Base-by-base conservation (phyloP, 2,113 vertebrate species). In the Empidonax traillii region DNA sequence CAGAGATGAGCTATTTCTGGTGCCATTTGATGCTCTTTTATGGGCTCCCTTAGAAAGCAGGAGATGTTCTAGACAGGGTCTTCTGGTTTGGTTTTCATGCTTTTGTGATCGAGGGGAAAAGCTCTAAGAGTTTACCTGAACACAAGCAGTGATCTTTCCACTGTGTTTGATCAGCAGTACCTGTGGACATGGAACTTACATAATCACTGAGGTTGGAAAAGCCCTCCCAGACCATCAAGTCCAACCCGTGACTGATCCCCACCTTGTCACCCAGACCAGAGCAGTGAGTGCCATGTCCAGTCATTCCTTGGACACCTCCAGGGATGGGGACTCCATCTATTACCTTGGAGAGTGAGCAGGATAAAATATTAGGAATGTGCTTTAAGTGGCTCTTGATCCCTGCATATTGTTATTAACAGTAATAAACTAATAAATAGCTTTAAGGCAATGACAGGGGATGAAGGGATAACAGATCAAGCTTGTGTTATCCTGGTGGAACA, bases 201-300 rank as follows among this genome's bases (percentile, higher is more conserved):
- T 21, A 28, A 16, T 16, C 25, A 31, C 6, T 51, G 47, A 20
- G 55, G 35, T 0, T 55, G 56, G 35, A 33, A 63, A 49, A 77
- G 56, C 12, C 30, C 47, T 39, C 3, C 69, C 17, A 47, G 51
- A 3, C 17, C 52, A 10, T 2, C 4, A 31, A 75, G 31, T 8
- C 24, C 56, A n/a, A 6, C 1, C 30, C 49, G 49, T n/a, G 30
- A 18, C 4, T 43, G 4, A 0, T n/a, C 0, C 65, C 85, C 49
- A 65, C 20, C 41, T 33, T 44, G 62, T 65, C 41, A 7, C 62
- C 62, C 62, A 35, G 49, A 41, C 62, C 66, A 35, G 67, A 55
- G 56, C 75, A 12, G 49, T 41, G 85, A 58, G 25, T 31, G 56
- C 31, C 51, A 12, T 24, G 2, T 12, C 44, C 59, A 16, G 27